Evolutionary conservation across 2,888 invertebrate species (phyloP).

Genomic region (Carabus problematicus): DNA sequence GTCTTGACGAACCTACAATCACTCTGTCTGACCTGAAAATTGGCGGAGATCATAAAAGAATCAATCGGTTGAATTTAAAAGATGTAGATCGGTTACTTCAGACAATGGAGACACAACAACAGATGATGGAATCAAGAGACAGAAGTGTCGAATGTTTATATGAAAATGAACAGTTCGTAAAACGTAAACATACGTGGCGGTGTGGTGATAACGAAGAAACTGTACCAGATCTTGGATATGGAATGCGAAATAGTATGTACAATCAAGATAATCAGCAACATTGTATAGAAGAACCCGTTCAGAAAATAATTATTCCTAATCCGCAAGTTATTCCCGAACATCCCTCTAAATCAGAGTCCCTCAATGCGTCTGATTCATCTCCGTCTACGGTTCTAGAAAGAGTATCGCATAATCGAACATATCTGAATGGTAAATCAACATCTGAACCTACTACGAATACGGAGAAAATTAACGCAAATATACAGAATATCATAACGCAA

Average conservation of each 20-base stretch:
- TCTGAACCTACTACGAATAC: not conserved
- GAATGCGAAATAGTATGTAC: slow-evolving; percentile 52
- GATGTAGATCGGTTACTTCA: slow-evolving; percentile 59
- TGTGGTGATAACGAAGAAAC: slow-evolving; percentile 55
- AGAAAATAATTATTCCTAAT: slow-evolving; percentile 7
- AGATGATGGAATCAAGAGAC: slow-evolving; percentile 53
- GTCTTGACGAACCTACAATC: slow-evolving; percentile 44
- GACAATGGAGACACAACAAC: slow-evolving; percentile 58
- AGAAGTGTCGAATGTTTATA: slow-evolving; percentile 43
- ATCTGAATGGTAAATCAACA: not conserved
- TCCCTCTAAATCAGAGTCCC: slow-evolving; percentile 32
- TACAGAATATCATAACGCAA: not conserved
- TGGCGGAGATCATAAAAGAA: slow-evolving; percentile 48
- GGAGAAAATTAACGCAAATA: not conserved
- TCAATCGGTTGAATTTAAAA: slow-evolving; percentile 47
- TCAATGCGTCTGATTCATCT: slow-evolving; percentile 27
- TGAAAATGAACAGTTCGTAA: slow-evolving; percentile 36
- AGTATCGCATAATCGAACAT: not conserved
- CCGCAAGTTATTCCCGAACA: not conserved
- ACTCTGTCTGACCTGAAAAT: slow-evolving; percentile 47
- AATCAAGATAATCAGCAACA: slow-evolving; percentile 15
- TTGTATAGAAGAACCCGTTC: not conserved
- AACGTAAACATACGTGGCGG: slow-evolving; percentile 46
- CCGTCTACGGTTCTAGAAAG: slow-evolving; percentile 32
- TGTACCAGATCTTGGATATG: slow-evolving; percentile 56